Evolutionary conservation across 1,140 invertebrate species (phyloP).

Genomic region (Drosophila oshimai): DNA sequence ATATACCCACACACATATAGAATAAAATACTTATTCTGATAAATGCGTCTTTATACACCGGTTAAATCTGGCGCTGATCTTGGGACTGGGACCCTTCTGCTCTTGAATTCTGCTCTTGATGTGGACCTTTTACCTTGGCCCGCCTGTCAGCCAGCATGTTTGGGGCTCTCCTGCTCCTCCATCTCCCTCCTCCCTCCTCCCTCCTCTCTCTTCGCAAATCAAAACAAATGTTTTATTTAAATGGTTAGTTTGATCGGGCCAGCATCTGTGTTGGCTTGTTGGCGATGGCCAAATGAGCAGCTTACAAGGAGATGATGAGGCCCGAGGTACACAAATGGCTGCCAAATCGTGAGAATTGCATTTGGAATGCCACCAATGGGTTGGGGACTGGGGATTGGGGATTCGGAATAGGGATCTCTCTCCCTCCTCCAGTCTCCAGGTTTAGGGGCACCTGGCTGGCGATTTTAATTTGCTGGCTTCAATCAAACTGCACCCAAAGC

Average conservation of each 20-base stretch:
- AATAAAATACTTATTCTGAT: too few relatives aligned
- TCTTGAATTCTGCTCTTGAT: conserved; percentile 1
- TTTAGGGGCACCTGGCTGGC: conserved; percentile 17
- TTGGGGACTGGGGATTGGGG: not conserved
- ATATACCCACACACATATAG: not conserved
- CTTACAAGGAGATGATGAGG: conserved; percentile 71
- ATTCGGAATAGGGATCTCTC: not conserved
- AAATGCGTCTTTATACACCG: not conserved
- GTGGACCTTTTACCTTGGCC: conserved; percentile 36
- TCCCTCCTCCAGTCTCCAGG: not conserved
- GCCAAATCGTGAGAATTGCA: conserved; percentile 77
- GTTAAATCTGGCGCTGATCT: conserved; percentile 1
- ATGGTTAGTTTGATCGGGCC: conserved; percentile 70
- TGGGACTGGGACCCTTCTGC: not conserved
- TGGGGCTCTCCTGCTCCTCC: not conserved
- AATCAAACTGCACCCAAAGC: conserved; percentile 55
- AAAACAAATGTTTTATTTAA: conserved; percentile 80
- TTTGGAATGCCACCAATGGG: conserved; percentile 25
- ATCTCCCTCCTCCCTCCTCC: not conserved
- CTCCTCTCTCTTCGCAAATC: conserved; percentile 35
- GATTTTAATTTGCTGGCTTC: conserved; percentile 75
- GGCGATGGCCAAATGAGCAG: conserved; percentile 63
- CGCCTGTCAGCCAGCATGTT: conserved; percentile 53
- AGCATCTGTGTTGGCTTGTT: conserved; percentile 24
- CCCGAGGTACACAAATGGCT: conserved; percentile 52